These are phyloP conservation scores for Parotia lawesii DNA, from an alignment of 2,113 vertebrate species.

Conservation along the genomic window DNA sequence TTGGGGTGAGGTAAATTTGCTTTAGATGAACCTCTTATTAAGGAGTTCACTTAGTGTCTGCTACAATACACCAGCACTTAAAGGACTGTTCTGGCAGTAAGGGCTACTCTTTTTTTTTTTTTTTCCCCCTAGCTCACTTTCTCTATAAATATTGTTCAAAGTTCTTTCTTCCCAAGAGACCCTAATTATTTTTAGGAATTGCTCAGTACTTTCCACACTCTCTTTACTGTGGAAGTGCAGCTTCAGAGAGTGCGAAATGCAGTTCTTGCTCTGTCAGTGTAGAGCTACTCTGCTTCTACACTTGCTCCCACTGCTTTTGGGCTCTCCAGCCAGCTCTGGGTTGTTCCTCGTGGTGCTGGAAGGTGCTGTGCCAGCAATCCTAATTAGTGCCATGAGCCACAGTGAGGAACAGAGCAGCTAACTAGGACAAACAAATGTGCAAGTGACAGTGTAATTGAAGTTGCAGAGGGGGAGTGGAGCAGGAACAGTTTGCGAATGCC, in stretches of 20 bases:
- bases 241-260: not conserved
- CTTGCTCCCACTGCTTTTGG: not conserved
- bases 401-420: not conserved
- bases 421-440: not conserved
- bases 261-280: not conserved
- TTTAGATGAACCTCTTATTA: not conserved
- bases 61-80: not conserved
- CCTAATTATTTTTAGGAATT: not conserved
- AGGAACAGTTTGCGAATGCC: not conserved
- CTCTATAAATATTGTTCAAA: not conserved
- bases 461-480: not conserved
- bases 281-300: not conserved
- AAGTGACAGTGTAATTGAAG: not conserved
- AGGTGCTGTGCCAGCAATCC: not conserved
- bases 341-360: not conserved
- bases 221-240: not conserved
- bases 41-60: not conserved
- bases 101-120: not conserved
- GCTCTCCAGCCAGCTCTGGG: not conserved
- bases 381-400: not conserved
- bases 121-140: rapidly evolving
- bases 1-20: not conserved
- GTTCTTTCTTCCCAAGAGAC: not conserved
- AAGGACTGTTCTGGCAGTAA: not conserved
- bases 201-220: not conserved